Conservation (phyloP, 2,888 invertebrate species). For the Agrochola circellaris region DNA sequence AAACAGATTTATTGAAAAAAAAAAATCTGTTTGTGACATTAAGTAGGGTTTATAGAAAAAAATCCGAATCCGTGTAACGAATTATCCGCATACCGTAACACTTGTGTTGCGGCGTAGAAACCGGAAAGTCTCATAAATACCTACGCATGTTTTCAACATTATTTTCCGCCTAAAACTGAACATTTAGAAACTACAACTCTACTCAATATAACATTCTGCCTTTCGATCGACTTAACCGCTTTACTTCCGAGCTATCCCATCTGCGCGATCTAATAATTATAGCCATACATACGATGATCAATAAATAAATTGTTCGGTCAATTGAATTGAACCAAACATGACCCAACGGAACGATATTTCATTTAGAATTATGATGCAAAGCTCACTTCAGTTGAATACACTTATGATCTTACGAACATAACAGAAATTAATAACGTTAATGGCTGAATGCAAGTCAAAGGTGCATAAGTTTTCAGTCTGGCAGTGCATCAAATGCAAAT, state of each 20-base stretch:
- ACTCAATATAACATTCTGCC: not conserved
- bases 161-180: not conserved
- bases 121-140: not conserved
- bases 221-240: conserved; percentile 3
- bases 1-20: not conserved
- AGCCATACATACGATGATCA: conserved; percentile 16
- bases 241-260: conserved; percentile 14
- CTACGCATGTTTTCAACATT: conserved; percentile 1
- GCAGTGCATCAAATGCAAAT: conserved; percentile 23
- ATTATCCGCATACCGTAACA: conserved; percentile 20
- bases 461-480: conserved; percentile 18
- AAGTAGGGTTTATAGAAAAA: not conserved
- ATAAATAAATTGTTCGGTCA: conserved; percentile 40
- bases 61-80: not conserved
- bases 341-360: conserved; percentile 40
- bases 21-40: not conserved
- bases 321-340: conserved; percentile 42
- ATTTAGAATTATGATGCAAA: conserved; percentile 46
- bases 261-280: conserved; percentile 19
- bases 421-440: conserved; percentile 36
- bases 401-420: conserved; percentile 43
- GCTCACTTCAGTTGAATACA: conserved; percentile 25
- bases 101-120: conserved; percentile 7
- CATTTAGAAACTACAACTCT: conserved; percentile 1
- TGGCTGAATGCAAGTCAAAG: conserved; percentile 35